These are phyloP conservation scores for Orchesella flavescens DNA, from an alignment of 2,888 invertebrate genomes.

Conservation along the genomic window DNA sequence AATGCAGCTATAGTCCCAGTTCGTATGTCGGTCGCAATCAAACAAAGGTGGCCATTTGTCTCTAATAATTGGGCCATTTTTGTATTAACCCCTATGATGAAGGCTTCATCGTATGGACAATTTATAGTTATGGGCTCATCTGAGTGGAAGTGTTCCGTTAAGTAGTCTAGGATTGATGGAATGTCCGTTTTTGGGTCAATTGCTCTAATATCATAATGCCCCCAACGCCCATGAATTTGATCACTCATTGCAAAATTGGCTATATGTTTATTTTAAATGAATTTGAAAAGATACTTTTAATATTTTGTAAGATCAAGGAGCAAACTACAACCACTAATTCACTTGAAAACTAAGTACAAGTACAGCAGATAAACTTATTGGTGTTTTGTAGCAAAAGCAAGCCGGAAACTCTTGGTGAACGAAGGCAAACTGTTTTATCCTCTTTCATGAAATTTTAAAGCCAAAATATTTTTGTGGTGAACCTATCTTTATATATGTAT, in stretches of 20 bases:
- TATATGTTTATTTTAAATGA: background rate
- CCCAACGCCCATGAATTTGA: background rate
- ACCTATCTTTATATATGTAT: too few species aligned
- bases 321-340: too few species aligned
- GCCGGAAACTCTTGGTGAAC: too few species aligned
- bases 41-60: background rate
- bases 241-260: background rate
- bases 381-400: too few species aligned
- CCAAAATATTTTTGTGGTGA: too few species aligned
- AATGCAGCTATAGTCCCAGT: conserved; percentile 49
- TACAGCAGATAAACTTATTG: too few species aligned
- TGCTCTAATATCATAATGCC: background rate
- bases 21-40: conserved; percentile 40
- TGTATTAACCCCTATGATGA: background rate
- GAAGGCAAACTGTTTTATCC: too few species aligned
- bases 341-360: too few species aligned
- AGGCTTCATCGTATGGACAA: conserved; percentile 24
- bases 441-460: too few species aligned
- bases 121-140: conserved; percentile 27
- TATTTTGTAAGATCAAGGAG: too few species aligned
- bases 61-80: background rate
- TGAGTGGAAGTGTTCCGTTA: conserved; percentile 26
- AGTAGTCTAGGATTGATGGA: conserved; percentile 13
- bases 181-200: conserved; percentile 4
- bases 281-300: too few species aligned